Base-by-base conservation (phyloP, 2,888 invertebrate species). In the Cenopis cana region DNA sequence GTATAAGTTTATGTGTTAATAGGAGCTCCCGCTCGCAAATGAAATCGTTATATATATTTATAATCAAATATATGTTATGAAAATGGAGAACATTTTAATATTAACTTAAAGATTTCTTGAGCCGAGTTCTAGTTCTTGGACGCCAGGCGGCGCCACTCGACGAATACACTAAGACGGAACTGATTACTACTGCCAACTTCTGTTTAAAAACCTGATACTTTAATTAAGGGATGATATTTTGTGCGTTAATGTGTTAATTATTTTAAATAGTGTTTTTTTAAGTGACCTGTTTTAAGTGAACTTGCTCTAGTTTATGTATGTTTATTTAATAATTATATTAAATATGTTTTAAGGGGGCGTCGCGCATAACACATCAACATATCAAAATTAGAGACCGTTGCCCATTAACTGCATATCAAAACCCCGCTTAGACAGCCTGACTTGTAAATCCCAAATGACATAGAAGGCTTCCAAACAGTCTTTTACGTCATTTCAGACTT, bases 131-230 rank as follows among this genome's bases (percentile, higher is more conserved):
- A 41, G 41, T 18, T 56, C 17, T 49, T 36, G 33, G 20, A 24
- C 41, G 56, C 66, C 29, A 49, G 62, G 18, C 12, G 50, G 62
- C 54, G 52, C 64, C 54, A 46, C 60, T 54, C 52, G 29, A 54
- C 64, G 64, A 54, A 14, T 46, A 52, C 36, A 61, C n/a, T 69
- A 55, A 46, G 46, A 57, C 24, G 20, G 68, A 55, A 91, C 91
- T 91, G 91, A 90, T 82, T 84, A 82, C 84, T 88, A 93, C 93
- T 93, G 93, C 93, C 93, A 93, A 89, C 85, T 86, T 88, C 89
- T 86, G 89, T 85, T 87, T 80, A 77, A 84, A 80, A 84, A 80
- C 81, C 83, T 82, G 80, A 76, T 80, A 78, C 85, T 83, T 81
- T 81, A 73, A 56, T 81, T 90, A 89, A 89, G 90, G 82, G 38